These are phyloP conservation scores for Pygmarrhopalites habei DNA, from an alignment of 1,140 invertebrate species.

Conservation along the genomic window DNA sequence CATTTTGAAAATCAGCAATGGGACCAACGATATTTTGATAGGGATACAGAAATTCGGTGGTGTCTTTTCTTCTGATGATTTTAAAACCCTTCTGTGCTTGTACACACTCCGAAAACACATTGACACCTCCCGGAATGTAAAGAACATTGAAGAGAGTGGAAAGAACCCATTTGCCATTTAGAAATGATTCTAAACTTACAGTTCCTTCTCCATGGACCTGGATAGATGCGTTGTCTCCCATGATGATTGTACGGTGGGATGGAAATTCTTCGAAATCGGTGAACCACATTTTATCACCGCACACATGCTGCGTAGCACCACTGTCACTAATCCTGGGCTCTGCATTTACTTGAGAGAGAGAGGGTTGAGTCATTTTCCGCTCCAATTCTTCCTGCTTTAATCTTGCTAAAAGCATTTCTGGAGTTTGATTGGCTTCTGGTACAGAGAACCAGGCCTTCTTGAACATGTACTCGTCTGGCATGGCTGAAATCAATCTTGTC, in stretches of 20 bases:
- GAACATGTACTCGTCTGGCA: slow-evolving; percentile 40
- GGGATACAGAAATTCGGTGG: background rate
- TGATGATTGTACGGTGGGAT: background rate
- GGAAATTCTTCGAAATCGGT: background rate
- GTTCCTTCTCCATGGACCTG: background rate
- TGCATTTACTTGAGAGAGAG: background rate
- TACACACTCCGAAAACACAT: background rate
- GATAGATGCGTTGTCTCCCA: background rate
- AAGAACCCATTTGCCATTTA: background rate
- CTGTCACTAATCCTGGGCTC: background rate
- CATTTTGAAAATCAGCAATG: background rate
- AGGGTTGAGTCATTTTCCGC: background rate
- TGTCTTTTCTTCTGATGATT: background rate
- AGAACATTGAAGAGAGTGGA: background rate
- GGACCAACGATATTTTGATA: background rate
- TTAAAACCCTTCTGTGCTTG: background rate
- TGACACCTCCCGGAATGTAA: background rate
- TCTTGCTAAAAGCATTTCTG: background rate
- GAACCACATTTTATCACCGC: background rate
- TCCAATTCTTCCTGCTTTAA: background rate
- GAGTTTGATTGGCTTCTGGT: background rate
- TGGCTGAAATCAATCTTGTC: background rate
- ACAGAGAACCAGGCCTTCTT: background rate
- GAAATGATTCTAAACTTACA: background rate
- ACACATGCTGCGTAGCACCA: background rate